Conservation (phyloP, 2,113 vertebrate genomes). For the Hippocampus mohnikei region DNA sequence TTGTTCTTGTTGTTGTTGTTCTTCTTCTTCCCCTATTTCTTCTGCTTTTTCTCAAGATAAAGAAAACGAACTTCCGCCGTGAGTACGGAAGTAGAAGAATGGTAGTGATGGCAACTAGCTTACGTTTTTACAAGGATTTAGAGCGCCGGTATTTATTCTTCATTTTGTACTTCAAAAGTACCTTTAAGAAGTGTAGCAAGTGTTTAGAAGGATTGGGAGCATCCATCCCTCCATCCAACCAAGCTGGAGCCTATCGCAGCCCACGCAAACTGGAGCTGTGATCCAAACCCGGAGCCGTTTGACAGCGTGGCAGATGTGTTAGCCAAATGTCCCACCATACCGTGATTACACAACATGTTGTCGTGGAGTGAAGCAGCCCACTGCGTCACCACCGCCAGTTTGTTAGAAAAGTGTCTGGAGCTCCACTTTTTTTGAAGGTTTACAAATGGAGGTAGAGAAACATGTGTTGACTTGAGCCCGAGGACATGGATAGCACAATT, state of each 20-base stretch:
- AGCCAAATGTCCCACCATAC: background rate
- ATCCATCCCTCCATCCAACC: background rate
- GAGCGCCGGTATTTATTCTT: no score
- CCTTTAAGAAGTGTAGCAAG: no score
- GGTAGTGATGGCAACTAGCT: no score
- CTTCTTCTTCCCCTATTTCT: no score
- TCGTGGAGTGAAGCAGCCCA: background rate
- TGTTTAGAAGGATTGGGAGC: no score
- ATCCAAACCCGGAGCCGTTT: constrained; percentile 18
- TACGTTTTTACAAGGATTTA: no score
- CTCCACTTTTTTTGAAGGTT: constrained; percentile 25
- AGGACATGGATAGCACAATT: constrained; percentile 66
- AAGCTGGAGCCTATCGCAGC: background rate
- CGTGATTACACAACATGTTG: background rate
- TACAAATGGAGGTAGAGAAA: constrained; percentile 49
- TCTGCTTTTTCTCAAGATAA: no score
- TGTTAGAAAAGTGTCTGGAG: constrained; percentile 21
- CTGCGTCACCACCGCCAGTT: constrained; percentile 40
- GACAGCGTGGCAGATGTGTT: constrained; percentile 7
- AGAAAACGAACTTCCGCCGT: no score
- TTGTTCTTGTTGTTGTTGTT: no score
- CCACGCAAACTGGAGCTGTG: background rate
- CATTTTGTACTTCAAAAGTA: no score
- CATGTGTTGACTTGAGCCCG: constrained; percentile 54
- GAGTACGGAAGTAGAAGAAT: no score